Conservation (phyloP, 1,140 invertebrate genomes). For the Trachymyrmex cornetzi region DNA sequence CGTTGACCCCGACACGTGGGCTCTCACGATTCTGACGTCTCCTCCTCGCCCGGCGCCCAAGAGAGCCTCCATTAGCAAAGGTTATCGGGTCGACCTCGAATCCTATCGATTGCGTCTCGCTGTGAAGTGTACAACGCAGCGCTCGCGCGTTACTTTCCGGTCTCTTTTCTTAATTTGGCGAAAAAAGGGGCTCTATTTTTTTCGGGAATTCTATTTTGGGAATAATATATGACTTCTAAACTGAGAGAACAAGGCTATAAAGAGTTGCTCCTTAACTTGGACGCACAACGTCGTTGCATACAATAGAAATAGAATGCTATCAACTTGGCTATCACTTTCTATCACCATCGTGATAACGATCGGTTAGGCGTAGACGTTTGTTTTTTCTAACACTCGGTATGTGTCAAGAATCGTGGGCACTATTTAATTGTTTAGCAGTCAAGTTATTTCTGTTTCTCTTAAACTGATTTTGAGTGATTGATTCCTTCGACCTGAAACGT, state of each 20-base stretch:
- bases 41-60: conserved; percentile 39
- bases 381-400: not conserved
- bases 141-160: conserved; percentile 29
- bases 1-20: conserved; percentile 68
- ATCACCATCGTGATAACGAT: conserved; percentile 7
- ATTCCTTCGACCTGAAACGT: not conserved
- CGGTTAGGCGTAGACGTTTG: not conserved
- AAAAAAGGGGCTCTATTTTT: not conserved
- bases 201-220: conserved; percentile 13
- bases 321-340: not conserved
- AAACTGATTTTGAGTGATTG: not conserved
- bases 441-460: not conserved
- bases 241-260: not conserved
- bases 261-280: not conserved
- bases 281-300: not conserved
- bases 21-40: conserved; percentile 69
- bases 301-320: not conserved
- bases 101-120: conserved; percentile 70
- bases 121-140: conserved; percentile 59
- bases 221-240: not conserved
- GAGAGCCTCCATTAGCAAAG: conserved; percentile 74
- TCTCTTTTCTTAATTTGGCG: not conserved
- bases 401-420: not conserved
- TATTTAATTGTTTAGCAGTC: not conserved
- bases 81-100: conserved; percentile 78